These are phyloP conservation scores for Nesospiza acunhae DNA, from an alignment of 2,113 vertebrate species.

Conservation along the genomic window DNA sequence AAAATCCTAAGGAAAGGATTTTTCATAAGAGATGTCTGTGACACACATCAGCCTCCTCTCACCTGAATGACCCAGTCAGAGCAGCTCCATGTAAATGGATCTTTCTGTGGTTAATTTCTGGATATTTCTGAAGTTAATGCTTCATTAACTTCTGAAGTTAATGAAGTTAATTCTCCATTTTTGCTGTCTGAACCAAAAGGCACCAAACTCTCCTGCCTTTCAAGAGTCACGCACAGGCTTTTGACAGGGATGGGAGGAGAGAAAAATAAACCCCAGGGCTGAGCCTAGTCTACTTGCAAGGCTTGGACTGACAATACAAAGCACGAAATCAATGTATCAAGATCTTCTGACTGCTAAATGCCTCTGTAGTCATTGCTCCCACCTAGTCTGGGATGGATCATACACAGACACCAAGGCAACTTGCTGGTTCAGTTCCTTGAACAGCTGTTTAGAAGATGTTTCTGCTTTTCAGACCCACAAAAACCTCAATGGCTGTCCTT, in stretches of 20 bases:
- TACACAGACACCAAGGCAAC: background rate
- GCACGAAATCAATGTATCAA: background rate
- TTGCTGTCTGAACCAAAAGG: background rate
- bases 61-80: background rate
- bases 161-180: background rate
- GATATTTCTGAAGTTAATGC: background rate
- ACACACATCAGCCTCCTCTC: background rate
- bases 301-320: background rate
- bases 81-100: background rate
- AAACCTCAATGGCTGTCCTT: background rate
- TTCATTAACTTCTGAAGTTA: background rate
- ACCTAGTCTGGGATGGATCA: rapidly evolving
- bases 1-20: too few species aligned
- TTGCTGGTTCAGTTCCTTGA: background rate
- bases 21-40: too few species aligned
- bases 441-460: background rate
- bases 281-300: background rate
- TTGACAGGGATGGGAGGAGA: background rate
- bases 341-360: background rate
- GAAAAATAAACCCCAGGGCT: background rate
- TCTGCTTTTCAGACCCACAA: background rate
- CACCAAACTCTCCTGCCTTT: background rate
- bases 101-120: background rate
- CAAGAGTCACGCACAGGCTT: background rate
- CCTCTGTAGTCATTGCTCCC: background rate